Evolutionary conservation across 2,888 invertebrate genomes (phyloP).

Genomic region (Dryococelus australis): DNA sequence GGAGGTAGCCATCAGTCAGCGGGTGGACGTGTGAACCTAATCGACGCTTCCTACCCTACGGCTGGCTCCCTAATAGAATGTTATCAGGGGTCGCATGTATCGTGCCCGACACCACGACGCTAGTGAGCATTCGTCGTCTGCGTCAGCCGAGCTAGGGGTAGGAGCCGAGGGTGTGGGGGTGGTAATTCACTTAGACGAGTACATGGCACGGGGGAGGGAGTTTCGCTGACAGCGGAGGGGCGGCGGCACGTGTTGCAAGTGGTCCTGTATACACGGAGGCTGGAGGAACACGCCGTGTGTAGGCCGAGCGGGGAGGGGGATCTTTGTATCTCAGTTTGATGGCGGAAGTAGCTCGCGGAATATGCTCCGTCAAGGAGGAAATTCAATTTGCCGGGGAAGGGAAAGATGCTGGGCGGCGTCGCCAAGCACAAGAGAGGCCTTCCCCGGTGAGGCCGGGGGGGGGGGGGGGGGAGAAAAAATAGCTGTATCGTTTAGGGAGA

Average conservation of each 20-base stretch:
- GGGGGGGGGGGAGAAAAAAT: neutral
- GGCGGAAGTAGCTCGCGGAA: slow-evolving; percentile 16
- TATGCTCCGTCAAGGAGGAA: slow-evolving; percentile 10
- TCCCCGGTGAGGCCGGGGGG: neutral
- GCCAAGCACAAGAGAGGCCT: neutral
- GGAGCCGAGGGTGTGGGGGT: too few relatives aligned
- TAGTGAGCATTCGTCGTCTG: too few relatives aligned
- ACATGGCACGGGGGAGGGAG: too few relatives aligned
- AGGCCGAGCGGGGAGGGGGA: neutral
- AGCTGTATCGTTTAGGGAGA: slow-evolving; percentile 4
- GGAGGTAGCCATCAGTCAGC: too few relatives aligned
- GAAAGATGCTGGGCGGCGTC: neutral
- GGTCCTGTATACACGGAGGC: neutral
- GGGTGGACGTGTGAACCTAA: too few relatives aligned
- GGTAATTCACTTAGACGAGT: too few relatives aligned
- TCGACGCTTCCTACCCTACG: too few relatives aligned
- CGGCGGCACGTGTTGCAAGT: neutral
- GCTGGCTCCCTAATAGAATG: too few relatives aligned
- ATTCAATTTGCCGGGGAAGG: neutral
- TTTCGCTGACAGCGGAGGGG: neutral
- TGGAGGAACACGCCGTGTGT: neutral
- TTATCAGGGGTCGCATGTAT: too few relatives aligned
- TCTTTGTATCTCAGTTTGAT: slow-evolving; percentile 16
- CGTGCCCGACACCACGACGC: too few relatives aligned
- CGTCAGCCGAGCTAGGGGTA: too few relatives aligned